Evolutionary conservation across 1,140 invertebrate genomes (phyloP).

Genomic region (Zaprionus nigranus): DNA sequence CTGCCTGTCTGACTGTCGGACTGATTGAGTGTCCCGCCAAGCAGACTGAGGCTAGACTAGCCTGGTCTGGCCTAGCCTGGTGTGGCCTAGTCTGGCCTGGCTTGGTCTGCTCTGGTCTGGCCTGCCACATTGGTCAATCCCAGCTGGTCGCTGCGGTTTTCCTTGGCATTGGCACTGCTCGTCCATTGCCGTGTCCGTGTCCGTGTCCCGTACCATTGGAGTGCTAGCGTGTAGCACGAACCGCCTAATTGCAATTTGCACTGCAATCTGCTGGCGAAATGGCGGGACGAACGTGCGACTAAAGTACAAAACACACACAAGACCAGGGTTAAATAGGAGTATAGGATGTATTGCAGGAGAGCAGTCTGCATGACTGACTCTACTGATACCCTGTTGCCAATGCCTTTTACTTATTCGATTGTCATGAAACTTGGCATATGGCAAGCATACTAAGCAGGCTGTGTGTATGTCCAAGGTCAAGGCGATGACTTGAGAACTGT

Average conservation of each 20-base stretch:
- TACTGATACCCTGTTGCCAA: neutral
- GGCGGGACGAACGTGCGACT: neutral
- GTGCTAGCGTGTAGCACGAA: slow-evolving; percentile 39
- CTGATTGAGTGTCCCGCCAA: neutral
- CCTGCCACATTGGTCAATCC: neutral
- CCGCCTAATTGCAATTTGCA: slow-evolving; percentile 46
- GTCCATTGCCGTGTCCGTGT: neutral
- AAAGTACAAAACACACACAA: neutral
- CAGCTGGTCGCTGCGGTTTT: neutral
- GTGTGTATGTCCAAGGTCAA: neutral
- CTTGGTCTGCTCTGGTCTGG: neutral
- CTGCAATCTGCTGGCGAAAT: slow-evolving; percentile 23
- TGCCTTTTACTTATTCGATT: neutral
- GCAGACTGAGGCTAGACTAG: too few species aligned
- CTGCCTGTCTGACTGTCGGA: neutral
- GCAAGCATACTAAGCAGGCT: neutral
- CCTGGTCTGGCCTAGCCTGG: too few species aligned
- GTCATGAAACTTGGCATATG: neutral
- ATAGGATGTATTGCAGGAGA: neutral
- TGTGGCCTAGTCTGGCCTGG: neutral
- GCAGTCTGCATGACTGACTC: neutral
- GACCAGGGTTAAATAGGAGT: neutral
- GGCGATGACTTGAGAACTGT: too few species aligned
- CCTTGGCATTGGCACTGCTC: neutral
- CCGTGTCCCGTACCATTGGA: neutral